These are phyloP conservation scores for Protonibea diacanthus DNA, from an alignment of 2,797 vertebrate species.

Conservation along the genomic window DNA sequence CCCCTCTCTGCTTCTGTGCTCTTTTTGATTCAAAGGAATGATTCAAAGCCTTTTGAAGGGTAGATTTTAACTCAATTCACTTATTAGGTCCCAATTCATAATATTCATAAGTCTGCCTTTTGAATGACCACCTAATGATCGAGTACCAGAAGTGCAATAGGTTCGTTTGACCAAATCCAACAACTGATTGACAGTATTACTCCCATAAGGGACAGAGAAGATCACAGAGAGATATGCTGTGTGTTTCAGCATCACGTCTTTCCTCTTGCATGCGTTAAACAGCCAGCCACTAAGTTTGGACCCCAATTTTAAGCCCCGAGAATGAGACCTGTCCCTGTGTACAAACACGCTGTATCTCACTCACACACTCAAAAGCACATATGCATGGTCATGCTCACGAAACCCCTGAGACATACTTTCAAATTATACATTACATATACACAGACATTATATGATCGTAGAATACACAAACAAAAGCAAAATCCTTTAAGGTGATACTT, in stretches of 20 bases:
- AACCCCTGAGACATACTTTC: constrained; percentile 30
- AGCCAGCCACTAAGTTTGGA: constrained; percentile 22
- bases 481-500: constrained; percentile 32
- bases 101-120: constrained; percentile 42
- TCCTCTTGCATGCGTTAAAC: constrained; percentile 16
- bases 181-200: background rate
- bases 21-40: constrained; percentile 57
- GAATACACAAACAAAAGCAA: constrained; percentile 50
- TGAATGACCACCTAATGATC: constrained; percentile 47
- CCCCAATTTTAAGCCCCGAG: constrained; percentile 37
- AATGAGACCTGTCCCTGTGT: constrained; percentile 8
- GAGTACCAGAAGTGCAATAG: constrained; percentile 32
- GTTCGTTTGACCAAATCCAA: constrained; percentile 20
- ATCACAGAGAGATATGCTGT: background rate
- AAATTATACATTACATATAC: too few relatives aligned
- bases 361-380: constrained; percentile 29
- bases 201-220: background rate
- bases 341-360: constrained; percentile 29
- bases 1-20: constrained; percentile 39
- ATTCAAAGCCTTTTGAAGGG: constrained; percentile 69
- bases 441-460: constrained; percentile 23
- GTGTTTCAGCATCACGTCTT: constrained; percentile 12
- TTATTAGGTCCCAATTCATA: constrained; percentile 33
- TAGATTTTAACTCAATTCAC: constrained; percentile 66
- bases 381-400: constrained; percentile 34